Percentiles rank a stretch among this genome's conserved stretches.
These are phyloP conservation scores for Montipora cactus DNA, from an alignment of 64 coral and sea anemone genomes.

Conservation along the genomic window DNA sequence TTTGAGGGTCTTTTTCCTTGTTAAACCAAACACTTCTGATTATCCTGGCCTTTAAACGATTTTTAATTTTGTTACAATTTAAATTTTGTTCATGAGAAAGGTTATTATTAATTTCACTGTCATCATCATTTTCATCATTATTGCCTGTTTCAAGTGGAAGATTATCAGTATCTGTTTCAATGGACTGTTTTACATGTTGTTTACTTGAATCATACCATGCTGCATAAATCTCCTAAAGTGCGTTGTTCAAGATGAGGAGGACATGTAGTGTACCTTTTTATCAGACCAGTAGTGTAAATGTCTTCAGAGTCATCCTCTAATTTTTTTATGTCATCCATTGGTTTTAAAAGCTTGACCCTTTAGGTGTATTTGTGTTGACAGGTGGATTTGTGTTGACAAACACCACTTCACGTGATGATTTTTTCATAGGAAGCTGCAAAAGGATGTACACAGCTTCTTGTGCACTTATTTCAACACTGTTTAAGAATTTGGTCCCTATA, in stretches of 20 bases:
- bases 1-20: not conserved
- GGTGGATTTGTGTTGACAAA: slow-evolving; percentile 28
- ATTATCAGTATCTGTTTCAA: too few relatives aligned
- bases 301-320: slow-evolving; percentile 40
- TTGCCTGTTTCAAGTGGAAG: not conserved
- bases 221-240: too few relatives aligned
- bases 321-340: slow-evolving; percentile 17
- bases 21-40: slow-evolving; percentile 1
- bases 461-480: slow-evolving; percentile 48
- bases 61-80: not conserved
- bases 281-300: slow-evolving; percentile 33
- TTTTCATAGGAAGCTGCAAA: slow-evolving; percentile 26
- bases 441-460: slow-evolving; percentile 50
- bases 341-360: slow-evolving; percentile 40
- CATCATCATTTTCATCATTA: too few relatives aligned
- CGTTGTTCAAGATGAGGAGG: too few relatives aligned
- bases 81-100: not conserved
- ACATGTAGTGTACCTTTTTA: slow-evolving; percentile 11
- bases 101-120: too few relatives aligned
- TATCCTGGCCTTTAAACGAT: too few relatives aligned
- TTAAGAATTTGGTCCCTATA: slow-evolving; percentile 30
- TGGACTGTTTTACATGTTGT: too few relatives aligned
- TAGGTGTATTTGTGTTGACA: slow-evolving; percentile 15
- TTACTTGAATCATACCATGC: too few relatives aligned
- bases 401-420: slow-evolving; percentile 1